Evolutionary conservation across 2,113 vertebrate genomes (phyloP).

Genomic region (Phalacrocorax brasilianus): DNA sequence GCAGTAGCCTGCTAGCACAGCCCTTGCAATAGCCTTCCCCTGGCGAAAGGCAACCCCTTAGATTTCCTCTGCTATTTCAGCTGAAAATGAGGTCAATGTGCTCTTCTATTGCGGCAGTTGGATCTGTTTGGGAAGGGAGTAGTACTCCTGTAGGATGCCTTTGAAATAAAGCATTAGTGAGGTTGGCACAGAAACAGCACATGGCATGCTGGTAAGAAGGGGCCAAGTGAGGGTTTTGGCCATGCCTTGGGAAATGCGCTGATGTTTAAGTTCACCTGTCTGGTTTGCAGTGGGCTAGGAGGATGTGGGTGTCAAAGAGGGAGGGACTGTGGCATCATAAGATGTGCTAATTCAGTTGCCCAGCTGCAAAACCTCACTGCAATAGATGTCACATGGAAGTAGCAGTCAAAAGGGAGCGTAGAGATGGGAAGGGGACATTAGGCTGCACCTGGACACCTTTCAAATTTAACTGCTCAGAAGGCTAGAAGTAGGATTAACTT

Average conservation of each 20-base stretch:
- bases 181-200: background rate
- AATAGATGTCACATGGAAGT: background rate
- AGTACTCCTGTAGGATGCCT: background rate
- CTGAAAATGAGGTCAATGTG: background rate
- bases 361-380: background rate
- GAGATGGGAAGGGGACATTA: background rate
- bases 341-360: background rate
- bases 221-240: background rate
- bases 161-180: background rate
- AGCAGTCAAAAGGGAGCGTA: background rate
- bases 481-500: background rate
- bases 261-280: background rate
- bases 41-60: background rate
- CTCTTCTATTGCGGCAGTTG: background rate
- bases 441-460: background rate
- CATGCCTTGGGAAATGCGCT: background rate
- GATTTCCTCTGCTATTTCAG: background rate
- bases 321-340: background rate
- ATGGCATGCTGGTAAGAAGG: background rate
- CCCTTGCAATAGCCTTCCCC: background rate
- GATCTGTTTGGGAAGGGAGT: slow-evolving; percentile 15
- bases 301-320: background rate
- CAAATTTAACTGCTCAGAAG: background rate
- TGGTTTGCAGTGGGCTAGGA: background rate
- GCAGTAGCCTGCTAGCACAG: background rate